phyloP scores from a whole-genome alignment of 2,113 vertebrate genomes.

The Cynopterus brachyotis region DNA sequence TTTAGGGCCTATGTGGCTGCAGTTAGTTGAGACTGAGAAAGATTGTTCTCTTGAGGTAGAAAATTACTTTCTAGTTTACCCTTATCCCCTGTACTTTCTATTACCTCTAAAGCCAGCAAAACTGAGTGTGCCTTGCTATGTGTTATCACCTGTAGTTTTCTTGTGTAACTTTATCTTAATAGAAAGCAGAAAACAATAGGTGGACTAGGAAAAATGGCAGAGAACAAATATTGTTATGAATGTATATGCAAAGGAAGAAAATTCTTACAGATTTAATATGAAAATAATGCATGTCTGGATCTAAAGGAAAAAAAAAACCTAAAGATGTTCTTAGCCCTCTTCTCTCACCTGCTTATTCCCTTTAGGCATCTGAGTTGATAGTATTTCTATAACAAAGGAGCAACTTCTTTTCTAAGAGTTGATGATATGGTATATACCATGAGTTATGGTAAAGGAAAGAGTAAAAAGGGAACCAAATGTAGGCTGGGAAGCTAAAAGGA shows the following conservation, averaged over 20 bases:
- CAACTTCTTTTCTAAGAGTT: background rate
- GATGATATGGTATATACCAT: background rate
- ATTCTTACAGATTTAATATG: background rate
- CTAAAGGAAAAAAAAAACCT: background rate
- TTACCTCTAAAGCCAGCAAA: background rate
- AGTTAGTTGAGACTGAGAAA: background rate
- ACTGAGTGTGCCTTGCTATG: background rate
- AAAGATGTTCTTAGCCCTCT: background rate
- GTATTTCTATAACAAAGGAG: background rate
- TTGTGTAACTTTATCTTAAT: background rate
- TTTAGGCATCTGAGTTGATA: background rate
- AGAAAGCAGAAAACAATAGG: background rate
- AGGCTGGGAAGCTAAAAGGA: background rate
- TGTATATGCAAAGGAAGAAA: background rate
- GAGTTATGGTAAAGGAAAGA: background rate
- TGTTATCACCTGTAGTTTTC: background rate
- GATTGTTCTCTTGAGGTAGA: background rate
- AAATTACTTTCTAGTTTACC: background rate
- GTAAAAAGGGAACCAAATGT: background rate
- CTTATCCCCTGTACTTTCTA: background rate
- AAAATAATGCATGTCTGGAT: background rate
- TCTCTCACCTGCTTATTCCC: background rate
- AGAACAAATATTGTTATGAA: background rate
- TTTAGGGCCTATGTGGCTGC: background rate
- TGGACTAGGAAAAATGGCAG: background rate